Base-by-base conservation (phyloP, 2,888 invertebrate species). In the Lepas anatifera region DNA sequence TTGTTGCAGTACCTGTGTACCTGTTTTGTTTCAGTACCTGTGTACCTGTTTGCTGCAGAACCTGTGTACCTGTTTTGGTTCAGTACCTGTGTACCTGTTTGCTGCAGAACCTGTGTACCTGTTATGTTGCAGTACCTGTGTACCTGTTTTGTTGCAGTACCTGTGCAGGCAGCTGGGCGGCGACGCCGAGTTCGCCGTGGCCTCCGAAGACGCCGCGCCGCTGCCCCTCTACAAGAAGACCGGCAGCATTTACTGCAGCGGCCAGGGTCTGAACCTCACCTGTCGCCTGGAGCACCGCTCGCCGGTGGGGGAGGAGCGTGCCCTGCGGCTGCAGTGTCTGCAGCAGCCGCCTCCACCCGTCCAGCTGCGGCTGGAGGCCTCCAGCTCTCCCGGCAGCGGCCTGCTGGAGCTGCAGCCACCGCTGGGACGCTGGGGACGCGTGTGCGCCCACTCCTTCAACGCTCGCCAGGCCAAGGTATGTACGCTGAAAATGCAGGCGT, bases 351-450 rank as follows among this genome's bases (percentile, higher is more conserved):
- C 39, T 3, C 37, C 37, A 10, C 37, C 64, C 7, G n/a, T 25
- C 8, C 0, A 37, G 64, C 39, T 64, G 37, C 35, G 64, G 11
- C 39, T 64, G 64, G 25, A 16, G 6, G 37, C 29, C 29, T 29
- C 29, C 29, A 6, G n/a, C 29, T n/a, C n/a, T n/a, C n/a, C n/a
- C n/a, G 13, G 29, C 29, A 52, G 52, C 18, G 64, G 64, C 37
- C n/a, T n/a, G 8, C n/a, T 64, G n/a, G 64, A 64, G 64, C 37
- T 64, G n/a, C 64, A 37, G 37, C 64, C 64, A n/a, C 64, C 64
- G 64, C 37, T n/a, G 11, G 37, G 29, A 22, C n/a, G 11, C 37
- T 64, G 64, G 64, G 64, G 64, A 2, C 64, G 64, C n/a, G 37
- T 64, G 29, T 64, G 64, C 39, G 35, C 64, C n/a, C 29, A 16